phyloP scores from a whole-genome alignment of 2,113 vertebrate genomes.

The Amia ocellicauda region DNA sequence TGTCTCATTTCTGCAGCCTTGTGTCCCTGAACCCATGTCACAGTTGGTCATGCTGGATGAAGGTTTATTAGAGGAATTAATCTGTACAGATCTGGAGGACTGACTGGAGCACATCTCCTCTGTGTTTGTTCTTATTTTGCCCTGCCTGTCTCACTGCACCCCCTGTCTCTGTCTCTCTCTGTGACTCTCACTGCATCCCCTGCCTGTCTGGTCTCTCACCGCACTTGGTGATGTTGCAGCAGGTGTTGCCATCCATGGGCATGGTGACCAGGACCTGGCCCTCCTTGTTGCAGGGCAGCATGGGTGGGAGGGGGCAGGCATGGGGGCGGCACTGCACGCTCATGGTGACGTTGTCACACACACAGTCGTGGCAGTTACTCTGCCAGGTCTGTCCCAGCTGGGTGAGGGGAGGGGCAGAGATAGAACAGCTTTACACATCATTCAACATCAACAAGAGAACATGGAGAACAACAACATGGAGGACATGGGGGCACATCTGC shows the following conservation, averaged over 20 bases:
- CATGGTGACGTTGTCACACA: constrained; percentile 61
- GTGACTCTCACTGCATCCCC: too few relatives aligned
- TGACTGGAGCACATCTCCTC: too few relatives aligned
- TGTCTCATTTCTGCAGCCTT: background rate
- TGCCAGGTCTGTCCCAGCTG: constrained; percentile 59
- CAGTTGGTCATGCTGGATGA: too few relatives aligned
- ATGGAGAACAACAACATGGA: too few relatives aligned
- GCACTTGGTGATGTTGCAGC: constrained; percentile 69
- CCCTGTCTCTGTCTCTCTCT: too few relatives aligned
- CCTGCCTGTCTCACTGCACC: too few relatives aligned
- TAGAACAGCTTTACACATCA: background rate
- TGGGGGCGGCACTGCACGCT: constrained; percentile 54
- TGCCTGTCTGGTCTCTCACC: constrained; percentile 73
- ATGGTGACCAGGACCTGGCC: constrained; percentile 58
- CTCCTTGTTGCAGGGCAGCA: constrained; percentile 42
- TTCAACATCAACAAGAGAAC: too few relatives aligned
- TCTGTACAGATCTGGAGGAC: too few relatives aligned
- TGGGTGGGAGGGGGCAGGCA: constrained; percentile 39
- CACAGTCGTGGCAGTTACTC: constrained; percentile 64
- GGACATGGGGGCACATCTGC: too few relatives aligned
- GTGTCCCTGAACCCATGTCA: too few relatives aligned
- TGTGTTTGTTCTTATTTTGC: too few relatives aligned
- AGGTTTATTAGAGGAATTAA: too few relatives aligned
- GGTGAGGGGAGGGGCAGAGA: constrained; percentile 28
- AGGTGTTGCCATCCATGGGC: constrained; percentile 37